Evolutionary conservation across 2,888 invertebrate species (phyloP), one percentile per base, ranked within the genome.

Genomic region (Latheticus oryzae): DNA sequence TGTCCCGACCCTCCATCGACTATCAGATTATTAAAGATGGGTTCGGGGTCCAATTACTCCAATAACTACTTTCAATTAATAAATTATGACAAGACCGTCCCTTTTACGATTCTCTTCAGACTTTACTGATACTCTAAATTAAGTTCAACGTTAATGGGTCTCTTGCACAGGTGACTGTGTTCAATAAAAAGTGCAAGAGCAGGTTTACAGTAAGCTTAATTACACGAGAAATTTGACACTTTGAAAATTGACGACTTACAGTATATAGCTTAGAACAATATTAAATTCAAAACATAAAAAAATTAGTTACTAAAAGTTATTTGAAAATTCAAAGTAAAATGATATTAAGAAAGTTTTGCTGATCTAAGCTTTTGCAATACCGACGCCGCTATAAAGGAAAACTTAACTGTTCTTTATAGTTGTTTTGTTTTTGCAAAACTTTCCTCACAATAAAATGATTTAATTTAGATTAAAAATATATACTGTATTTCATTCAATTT

Each of bases 11-110:
- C 32, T 30, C 45, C 19, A 45, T 45, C 32, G 28, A 12, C 28
- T 26, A n/a, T 13, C 12, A 32, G 45, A 45, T 45, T 45, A 45
- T 45, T 45, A 45, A 45, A 32, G 45, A 45, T 21, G 45, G 45
- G 11, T 35, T 8, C 32, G 11, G n/a, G 45, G 42, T 2, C 23
- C 45, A 15, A 45, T 32, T 32, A 32, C 19, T 16, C 9, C 45
- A 45, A 45, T 45, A 45, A 45, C 30, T 30, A 45, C 45, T 45
- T 45, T 45, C 45, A 45, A 45, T 45, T 45, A 45, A 32, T 45
- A 21, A 45, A 45, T 45, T 45, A 45, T 30, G 45, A 21, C 11
- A 9, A 11, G 19, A 7, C 45, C 32, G 19, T 45, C 30, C 11
- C 42, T 30, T 45, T 45, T 45, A 45, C 45, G 32, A 32, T 45